A percentile compares a stretch with the other conserved stretches of the same genome.
Evolutionary conservation across 2,797 vertebrate genomes (phyloP).

Genomic region (Malurus splendens): DNA sequence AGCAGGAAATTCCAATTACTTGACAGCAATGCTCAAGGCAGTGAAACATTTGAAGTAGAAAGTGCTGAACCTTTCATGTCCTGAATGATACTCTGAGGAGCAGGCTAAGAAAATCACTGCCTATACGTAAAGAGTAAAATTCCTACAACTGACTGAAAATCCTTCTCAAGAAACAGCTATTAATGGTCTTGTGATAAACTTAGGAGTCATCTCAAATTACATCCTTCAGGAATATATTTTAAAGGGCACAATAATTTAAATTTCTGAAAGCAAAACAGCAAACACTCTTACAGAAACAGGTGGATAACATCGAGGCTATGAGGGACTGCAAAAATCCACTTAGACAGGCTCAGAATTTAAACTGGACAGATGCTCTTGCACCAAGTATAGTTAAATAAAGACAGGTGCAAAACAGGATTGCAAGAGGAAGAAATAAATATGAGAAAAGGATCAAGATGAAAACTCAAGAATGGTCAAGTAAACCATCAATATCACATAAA

Average conservation of each 20-base stretch:
- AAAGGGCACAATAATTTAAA: background rate
- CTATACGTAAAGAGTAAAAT: background rate
- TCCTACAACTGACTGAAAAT: background rate
- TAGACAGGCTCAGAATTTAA: background rate
- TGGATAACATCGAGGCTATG: background rate
- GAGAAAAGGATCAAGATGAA: background rate
- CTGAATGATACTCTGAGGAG: background rate
- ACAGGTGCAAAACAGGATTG: background rate
- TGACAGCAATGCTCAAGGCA: background rate
- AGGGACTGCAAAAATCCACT: background rate
- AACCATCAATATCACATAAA: background rate
- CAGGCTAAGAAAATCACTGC: background rate
- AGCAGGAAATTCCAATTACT: constrained; percentile 45
- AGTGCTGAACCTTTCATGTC: background rate
- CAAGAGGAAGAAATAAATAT: background rate
- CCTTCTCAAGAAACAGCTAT: background rate
- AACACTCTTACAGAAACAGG: background rate
- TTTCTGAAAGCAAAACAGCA: background rate
- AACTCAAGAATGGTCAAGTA: background rate
- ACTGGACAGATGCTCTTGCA: background rate
- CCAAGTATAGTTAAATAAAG: background rate
- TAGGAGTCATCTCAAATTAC: background rate
- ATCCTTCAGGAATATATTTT: background rate
- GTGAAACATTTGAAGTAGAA: background rate
- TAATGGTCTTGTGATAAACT: background rate